Conservation (phyloP, 92 coral and sea anemone species). For the Pocillopora meandrina region DNA sequence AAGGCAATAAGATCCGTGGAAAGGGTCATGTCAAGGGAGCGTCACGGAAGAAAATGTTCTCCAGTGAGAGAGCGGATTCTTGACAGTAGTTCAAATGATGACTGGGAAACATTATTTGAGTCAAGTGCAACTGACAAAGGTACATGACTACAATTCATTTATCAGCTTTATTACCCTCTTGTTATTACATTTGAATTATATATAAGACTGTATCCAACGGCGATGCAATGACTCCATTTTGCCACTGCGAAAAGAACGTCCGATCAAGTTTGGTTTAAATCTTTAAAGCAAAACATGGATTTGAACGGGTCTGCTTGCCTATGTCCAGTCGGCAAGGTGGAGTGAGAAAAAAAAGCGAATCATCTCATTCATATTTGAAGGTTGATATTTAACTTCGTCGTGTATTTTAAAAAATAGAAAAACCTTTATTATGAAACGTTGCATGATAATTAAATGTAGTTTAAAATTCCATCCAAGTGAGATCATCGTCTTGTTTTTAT, state of each 20-base stretch:
- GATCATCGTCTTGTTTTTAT: no score
- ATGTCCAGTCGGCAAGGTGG: no score
- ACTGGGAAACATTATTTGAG: constrained; percentile 80
- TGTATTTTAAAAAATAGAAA: no score
- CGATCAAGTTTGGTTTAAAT: neutral
- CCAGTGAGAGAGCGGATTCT: constrained; percentile 23
- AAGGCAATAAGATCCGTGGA: neutral
- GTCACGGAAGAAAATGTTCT: neutral
- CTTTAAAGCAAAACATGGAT: no score
- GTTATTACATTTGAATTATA: neutral
- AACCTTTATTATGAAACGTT: no score
- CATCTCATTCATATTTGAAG: no score
- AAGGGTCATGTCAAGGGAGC: constrained; percentile 5
- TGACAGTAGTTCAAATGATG: constrained; percentile 37
- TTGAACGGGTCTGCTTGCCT: no score
- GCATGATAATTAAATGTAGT: no score
- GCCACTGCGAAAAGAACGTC: neutral
- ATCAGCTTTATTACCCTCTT: neutral
- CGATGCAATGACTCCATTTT: neutral
- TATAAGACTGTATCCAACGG: neutral
- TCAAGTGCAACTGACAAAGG: constrained; percentile 58
- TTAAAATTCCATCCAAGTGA: no score
- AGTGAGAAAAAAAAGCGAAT: no score
- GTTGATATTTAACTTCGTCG: no score
- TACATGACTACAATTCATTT: neutral